Evolutionary conservation across 2,888 invertebrate species (phyloP).

Genomic region (Lycophotia porphyrea): DNA sequence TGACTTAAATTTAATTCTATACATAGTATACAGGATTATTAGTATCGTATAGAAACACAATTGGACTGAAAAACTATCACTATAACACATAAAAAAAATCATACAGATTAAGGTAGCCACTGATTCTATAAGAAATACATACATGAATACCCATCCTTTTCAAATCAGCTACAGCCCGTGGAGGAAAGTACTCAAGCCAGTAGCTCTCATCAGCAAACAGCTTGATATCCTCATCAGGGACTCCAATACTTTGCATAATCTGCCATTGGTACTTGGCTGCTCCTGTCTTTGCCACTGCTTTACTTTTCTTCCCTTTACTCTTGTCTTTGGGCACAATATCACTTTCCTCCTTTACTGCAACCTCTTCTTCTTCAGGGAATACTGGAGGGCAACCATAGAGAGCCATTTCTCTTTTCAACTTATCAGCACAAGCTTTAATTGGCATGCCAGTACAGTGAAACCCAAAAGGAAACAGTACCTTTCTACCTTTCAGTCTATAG

Average conservation of each 20-base stretch:
- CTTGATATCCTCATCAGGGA: slow-evolving; percentile 97
- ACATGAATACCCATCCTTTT: slow-evolving; percentile 97
- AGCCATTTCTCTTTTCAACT: slow-evolving; percentile 97
- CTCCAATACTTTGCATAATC: slow-evolving; percentile 98
- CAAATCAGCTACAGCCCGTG: slow-evolving; percentile 96
- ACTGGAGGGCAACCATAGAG: slow-evolving; percentile 97
- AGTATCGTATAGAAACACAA: not conserved
- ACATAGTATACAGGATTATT: not conserved
- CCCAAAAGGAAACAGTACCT: slow-evolving; percentile 98
- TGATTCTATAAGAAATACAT: slow-evolving; percentile 71
- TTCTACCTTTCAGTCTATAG: slow-evolving; percentile 97
- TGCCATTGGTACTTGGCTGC: slow-evolving; percentile 99
- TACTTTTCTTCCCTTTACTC: slow-evolving; percentile 97
- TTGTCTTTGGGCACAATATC: slow-evolving; percentile 92
- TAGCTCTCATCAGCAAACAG: slow-evolving; percentile 97
- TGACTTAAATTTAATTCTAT: slow-evolving; percentile 4
- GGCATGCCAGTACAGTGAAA: slow-evolving; percentile 99
- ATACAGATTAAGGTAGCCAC: not conserved
- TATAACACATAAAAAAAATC: not conserved
- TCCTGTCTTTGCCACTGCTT: slow-evolving; percentile 97
- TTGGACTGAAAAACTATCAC: not conserved
- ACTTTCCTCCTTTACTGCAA: slow-evolving; percentile 86
- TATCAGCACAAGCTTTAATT: slow-evolving; percentile 99
- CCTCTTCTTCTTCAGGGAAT: slow-evolving; percentile 93
- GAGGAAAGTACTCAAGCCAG: slow-evolving; percentile 99